Evolutionary conservation across 1,140 invertebrate species (phyloP).

Genomic region (Cydia amplana): DNA sequence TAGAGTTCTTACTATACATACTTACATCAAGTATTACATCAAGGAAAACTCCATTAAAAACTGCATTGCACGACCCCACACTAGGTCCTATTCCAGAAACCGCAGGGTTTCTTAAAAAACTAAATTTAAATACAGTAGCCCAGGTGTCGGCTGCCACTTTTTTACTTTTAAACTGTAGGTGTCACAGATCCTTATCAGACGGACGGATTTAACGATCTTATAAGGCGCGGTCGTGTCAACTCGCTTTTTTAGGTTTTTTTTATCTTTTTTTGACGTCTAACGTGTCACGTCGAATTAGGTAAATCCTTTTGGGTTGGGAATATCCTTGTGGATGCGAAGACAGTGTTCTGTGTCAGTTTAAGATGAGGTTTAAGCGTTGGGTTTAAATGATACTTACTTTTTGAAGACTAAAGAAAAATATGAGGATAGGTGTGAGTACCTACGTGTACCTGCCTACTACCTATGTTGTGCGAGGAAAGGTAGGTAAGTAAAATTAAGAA

Average conservation of each 20-base stretch:
- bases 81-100: constrained; percentile 52
- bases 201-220: constrained; percentile 74
- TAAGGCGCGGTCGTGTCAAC: constrained; percentile 69
- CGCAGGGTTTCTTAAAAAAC: constrained; percentile 66
- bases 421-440: neutral
- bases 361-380: constrained; percentile 26
- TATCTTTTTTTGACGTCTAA: constrained; percentile 58
- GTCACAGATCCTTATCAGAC: constrained; percentile 75
- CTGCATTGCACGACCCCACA: no score
- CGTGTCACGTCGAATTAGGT: constrained; percentile 74
- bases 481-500: no score
- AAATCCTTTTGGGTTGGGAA: constrained; percentile 71
- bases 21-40: no score
- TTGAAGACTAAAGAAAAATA: constrained; percentile 1
- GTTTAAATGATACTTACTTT: neutral
- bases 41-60: no score
- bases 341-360: constrained; percentile 37
- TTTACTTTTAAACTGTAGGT: constrained; percentile 61
- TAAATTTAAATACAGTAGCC: constrained; percentile 76
- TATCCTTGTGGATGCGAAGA: constrained; percentile 57
- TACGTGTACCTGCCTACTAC: neutral
- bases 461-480: neutral
- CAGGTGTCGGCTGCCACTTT: constrained; percentile 61
- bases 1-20: no score
- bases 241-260: constrained; percentile 54